phyloP scores from a whole-genome alignment of 2,888 invertebrate species.

The Beris morrisii region DNA sequence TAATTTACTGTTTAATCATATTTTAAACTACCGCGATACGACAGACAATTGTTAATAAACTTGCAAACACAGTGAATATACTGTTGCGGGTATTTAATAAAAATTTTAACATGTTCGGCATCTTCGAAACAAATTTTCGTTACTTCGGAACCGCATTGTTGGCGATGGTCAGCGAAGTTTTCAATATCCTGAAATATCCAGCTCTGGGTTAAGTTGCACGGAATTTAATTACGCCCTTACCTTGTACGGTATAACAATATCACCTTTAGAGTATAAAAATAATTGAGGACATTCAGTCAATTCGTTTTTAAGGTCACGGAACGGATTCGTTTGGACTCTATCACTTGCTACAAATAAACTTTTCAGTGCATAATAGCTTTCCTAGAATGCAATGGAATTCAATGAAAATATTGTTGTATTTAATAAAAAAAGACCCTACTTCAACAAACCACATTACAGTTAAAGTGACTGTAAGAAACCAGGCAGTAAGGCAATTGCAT shows the following conservation, averaged over 20 bases:
- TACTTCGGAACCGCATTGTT: conserved; percentile 63
- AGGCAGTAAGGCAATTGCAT: conserved; percentile 61
- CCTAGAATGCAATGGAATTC: conserved; percentile 44
- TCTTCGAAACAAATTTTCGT: conserved; percentile 67
- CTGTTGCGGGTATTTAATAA: conserved; percentile 63
- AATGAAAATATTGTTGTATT: neutral
- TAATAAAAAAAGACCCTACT: conserved; percentile 50
- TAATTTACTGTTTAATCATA: conserved; percentile 19
- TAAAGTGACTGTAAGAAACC: conserved; percentile 61
- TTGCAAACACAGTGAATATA: conserved; percentile 64
- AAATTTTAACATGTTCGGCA: conserved; percentile 76
- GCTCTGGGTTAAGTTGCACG: neutral
- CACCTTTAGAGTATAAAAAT: conserved; percentile 72
- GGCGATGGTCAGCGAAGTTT: conserved; percentile 63
- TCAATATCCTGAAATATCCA: conserved; percentile 62
- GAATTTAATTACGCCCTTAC: conserved; percentile 49
- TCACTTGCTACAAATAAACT: conserved; percentile 53
- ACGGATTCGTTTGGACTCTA: conserved; percentile 61
- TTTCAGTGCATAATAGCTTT: conserved; percentile 53
- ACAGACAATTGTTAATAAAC: conserved; percentile 64
- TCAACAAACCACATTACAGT: conserved; percentile 65
- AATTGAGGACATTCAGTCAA: conserved; percentile 67
- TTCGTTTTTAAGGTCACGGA: conserved; percentile 62
- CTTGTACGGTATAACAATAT: conserved; percentile 65
- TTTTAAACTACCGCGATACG: conserved; percentile 33